Evolutionary conservation across 1,140 invertebrate species (phyloP).

Genomic region (Nebria ingens): DNA sequence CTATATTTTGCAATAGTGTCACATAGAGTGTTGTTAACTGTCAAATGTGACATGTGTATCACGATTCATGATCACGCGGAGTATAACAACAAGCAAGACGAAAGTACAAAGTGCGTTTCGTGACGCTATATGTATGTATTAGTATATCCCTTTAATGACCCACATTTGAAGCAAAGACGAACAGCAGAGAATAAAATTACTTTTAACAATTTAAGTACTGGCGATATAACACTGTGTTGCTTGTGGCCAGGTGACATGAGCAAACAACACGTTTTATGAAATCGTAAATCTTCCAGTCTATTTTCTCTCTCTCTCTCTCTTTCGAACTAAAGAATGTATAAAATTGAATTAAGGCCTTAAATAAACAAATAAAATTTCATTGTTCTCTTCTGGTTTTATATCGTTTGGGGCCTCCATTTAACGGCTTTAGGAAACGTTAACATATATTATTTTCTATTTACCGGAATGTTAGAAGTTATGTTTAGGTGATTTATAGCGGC

Average conservation of each 20-base stretch:
- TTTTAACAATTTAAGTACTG: neutral
- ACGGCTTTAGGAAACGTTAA: neutral
- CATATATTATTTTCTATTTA: neutral
- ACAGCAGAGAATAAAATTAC: neutral
- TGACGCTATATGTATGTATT: neutral
- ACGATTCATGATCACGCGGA: neutral
- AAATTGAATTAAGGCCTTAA: slow-evolving; percentile 9
- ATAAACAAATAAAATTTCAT: slow-evolving; percentile 6
- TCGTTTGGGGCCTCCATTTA: too few species aligned
- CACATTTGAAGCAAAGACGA: neutral
- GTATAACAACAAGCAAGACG: neutral
- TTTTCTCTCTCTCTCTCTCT: neutral
- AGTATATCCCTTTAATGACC: slow-evolving; percentile 4
- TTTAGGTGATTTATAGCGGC: neutral
- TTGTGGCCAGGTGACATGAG: neutral
- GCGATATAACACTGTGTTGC: neutral
- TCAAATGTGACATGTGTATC: slow-evolving; percentile 4
- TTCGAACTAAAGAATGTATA: neutral
- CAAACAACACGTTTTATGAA: slow-evolving; percentile 6
- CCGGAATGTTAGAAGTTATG: neutral
- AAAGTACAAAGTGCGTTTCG: too few species aligned
- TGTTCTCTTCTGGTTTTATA: neutral
- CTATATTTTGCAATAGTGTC: too few species aligned
- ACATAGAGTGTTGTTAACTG: too few species aligned
- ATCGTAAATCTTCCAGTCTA: neutral